Evolutionary conservation across 1,140 invertebrate species (phyloP).

Genomic region (Uloborus diversus): DNA sequence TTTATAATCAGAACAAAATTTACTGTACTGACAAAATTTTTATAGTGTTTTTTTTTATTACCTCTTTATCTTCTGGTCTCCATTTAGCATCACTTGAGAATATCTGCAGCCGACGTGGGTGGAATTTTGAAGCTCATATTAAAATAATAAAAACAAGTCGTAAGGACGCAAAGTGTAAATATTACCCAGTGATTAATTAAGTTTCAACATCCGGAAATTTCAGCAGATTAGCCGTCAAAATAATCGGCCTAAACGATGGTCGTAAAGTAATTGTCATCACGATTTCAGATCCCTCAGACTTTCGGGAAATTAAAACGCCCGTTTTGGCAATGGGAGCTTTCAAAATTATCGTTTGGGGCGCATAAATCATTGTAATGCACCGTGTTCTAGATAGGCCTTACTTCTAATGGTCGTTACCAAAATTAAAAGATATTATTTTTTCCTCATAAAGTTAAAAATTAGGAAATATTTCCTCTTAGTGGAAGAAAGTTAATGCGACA

Average conservation of each 20-base stretch:
- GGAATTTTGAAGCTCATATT: too few relatives aligned
- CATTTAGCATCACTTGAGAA: too few relatives aligned
- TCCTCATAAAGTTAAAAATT: neutral
- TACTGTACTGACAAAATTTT: too few relatives aligned
- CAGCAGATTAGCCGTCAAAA: neutral
- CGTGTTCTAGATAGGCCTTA: neutral
- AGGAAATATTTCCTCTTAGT: neutral
- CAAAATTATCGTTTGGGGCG: neutral
- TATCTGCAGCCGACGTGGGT: too few relatives aligned
- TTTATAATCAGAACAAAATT: too few relatives aligned
- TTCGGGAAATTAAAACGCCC: neutral
- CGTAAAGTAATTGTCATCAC: slow-evolving; percentile 15
- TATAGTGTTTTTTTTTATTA: too few relatives aligned
- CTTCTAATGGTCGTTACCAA: neutral
- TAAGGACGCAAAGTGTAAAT: too few relatives aligned
- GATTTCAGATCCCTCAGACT: neutral
- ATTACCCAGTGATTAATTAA: too few relatives aligned
- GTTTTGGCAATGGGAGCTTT: neutral
- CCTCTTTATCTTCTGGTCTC: too few relatives aligned
- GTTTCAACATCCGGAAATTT: too few relatives aligned
- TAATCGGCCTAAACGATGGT: slow-evolving; percentile 7
- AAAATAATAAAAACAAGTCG: too few relatives aligned
- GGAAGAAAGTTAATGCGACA: slow-evolving; percentile 25
- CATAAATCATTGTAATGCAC: slow-evolving; percentile 25
- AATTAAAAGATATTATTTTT: slow-evolving; percentile 36